These are phyloP conservation scores for Drosophila albomicans DNA, from an alignment of 1,140 invertebrate species.

Conservation along the genomic window DNA sequence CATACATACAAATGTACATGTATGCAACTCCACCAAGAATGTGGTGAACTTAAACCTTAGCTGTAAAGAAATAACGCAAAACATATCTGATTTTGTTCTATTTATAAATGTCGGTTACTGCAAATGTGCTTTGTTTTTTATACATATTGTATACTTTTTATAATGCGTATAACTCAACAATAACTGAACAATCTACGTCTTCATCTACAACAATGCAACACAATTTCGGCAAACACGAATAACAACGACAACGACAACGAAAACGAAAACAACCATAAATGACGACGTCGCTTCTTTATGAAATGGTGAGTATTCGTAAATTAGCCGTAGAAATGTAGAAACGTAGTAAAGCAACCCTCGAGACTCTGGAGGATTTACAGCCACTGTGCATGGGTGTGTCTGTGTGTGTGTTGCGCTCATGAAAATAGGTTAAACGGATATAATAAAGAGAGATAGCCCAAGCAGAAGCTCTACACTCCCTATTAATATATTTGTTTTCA, in stretches of 20 bases:
- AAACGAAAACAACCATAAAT: constrained; percentile 25
- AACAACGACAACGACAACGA: constrained; percentile 34
- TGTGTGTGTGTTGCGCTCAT: not conserved
- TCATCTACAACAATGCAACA: constrained; percentile 36
- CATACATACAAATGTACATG: not conserved
- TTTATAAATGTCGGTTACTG: constrained; percentile 1
- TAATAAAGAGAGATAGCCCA: not conserved
- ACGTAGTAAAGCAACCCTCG: constrained; percentile 32
- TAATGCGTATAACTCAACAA: constrained; percentile 6
- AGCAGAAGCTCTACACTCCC: not conserved
- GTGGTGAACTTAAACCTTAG: not conserved
- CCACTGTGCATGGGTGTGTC: constrained; percentile 22
- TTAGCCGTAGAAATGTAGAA: constrained; percentile 15
- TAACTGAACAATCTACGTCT: constrained; percentile 30
- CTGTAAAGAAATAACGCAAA: not conserved
- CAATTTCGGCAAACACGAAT: constrained; percentile 33
- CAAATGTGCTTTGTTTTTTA: constrained; percentile 7
- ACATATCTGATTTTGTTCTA: constrained; percentile 1
- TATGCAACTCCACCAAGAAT: not conserved
- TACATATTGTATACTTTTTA: not conserved
- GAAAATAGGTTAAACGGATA: constrained; percentile 10
- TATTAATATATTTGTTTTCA: not conserved
- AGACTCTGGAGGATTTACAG: not conserved
- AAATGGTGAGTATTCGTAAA: constrained; percentile 38
- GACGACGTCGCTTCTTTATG: constrained; percentile 18